Evolutionary conservation across 1,140 invertebrate genomes (phyloP).

Genomic region (Papilio dardanus): DNA sequence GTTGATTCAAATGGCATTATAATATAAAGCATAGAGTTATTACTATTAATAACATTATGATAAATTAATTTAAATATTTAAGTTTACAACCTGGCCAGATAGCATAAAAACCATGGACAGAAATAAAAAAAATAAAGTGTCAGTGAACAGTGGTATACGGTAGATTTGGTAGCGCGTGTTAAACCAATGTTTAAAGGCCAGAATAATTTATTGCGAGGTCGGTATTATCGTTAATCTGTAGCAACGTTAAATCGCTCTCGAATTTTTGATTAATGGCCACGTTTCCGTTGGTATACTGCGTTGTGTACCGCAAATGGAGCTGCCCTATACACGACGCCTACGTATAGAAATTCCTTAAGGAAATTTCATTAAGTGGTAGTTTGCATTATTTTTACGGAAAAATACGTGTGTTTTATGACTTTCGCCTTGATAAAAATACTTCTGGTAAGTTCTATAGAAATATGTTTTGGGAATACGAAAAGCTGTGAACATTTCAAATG

Average conservation of each 20-base stretch:
- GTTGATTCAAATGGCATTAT: too few relatives aligned
- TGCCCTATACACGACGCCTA: background rate
- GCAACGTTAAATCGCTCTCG: constrained; percentile 54
- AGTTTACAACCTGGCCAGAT: constrained; percentile 28
- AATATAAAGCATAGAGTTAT: background rate
- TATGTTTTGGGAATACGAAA: background rate
- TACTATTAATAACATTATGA: background rate
- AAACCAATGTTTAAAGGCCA: constrained; percentile 51
- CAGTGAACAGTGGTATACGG: constrained; percentile 28
- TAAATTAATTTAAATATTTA: background rate
- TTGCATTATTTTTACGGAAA: constrained; percentile 5
- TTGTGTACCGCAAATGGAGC: constrained; percentile 24
- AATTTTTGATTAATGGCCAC: constrained; percentile 49
- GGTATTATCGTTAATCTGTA: constrained; percentile 56
- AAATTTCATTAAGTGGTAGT: constrained; percentile 11
- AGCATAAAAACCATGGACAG: constrained; percentile 17
- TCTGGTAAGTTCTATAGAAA: background rate
- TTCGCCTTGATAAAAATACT: background rate
- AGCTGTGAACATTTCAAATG: background rate
- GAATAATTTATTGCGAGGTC: constrained; percentile 50
- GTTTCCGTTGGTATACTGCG: constrained; percentile 40
- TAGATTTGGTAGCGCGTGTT: constrained; percentile 43
- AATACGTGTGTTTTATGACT: background rate
- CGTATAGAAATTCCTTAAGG: constrained; percentile 12
- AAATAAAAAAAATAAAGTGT: constrained; percentile 25